phyloP scores from a whole-genome alignment of 2,113 vertebrate genomes.

The Prunella fulvescens region DNA sequence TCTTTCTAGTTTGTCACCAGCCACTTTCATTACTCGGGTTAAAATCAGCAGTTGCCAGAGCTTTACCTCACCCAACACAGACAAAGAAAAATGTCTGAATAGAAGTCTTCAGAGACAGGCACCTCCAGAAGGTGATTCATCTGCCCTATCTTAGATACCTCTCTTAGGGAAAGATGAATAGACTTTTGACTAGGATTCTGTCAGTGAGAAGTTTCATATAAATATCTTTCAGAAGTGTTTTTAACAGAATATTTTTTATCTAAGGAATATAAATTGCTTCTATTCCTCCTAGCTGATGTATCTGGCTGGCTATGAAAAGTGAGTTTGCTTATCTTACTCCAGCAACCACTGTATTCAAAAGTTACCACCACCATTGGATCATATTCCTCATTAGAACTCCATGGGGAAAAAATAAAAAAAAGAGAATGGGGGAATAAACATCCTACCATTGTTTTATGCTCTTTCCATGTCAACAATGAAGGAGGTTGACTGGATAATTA shows the following conservation, averaged over 20 bases:
- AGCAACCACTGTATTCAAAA: neutral
- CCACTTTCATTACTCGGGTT: constrained; percentile 6
- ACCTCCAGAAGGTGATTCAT: constrained; percentile 51
- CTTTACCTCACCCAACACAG: constrained; percentile 19
- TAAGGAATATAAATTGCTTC: constrained; percentile 48
- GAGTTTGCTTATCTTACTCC: neutral
- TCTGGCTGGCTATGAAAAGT: neutral
- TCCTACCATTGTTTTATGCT: neutral
- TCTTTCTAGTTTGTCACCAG: neutral
- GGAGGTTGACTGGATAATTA: neutral
- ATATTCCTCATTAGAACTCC: neutral
- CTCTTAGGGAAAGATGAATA: constrained; percentile 53
- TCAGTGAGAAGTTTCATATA: constrained; percentile 43
- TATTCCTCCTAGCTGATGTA: neutral
- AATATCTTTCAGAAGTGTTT: constrained; percentile 49
- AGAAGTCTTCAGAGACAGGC: constrained; percentile 29
- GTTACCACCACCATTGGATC: neutral
- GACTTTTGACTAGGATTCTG: constrained; percentile 52
- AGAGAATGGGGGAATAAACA: neutral
- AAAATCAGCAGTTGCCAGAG: neutral
- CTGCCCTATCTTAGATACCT: constrained; percentile 30
- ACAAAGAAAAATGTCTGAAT: constrained; percentile 39
- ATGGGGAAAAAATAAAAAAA: neutral
- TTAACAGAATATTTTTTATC: constrained; percentile 55
- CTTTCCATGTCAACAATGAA: neutral